phyloP scores from a whole-genome alignment of 2,888 invertebrate species.

The Tetragonisca angustula region DNA sequence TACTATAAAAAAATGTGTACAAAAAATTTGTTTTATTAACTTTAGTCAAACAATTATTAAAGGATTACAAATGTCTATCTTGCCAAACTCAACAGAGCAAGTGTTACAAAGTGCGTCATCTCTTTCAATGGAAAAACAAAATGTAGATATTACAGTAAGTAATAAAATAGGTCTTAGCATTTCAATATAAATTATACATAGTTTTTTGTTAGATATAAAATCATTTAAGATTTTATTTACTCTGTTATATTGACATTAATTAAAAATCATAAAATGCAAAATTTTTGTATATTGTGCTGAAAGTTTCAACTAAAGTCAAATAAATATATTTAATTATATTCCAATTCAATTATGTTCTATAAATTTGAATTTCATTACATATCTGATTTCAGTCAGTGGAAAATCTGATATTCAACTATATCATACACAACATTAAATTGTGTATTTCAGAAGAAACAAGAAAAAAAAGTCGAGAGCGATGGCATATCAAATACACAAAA shows the following conservation, averaged over 20 bases:
- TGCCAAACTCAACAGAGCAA: constrained; percentile 61
- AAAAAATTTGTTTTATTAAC: constrained; percentile 70
- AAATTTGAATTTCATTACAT: constrained; percentile 27
- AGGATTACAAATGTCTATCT: constrained; percentile 68
- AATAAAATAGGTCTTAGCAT: background rate
- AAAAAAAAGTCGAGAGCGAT: constrained; percentile 24
- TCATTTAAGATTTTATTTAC: background rate
- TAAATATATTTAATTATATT: constrained; percentile 15
- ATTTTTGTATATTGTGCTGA: background rate
- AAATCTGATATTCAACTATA: constrained; percentile 45
- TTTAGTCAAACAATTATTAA: constrained; percentile 68
- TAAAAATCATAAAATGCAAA: background rate
- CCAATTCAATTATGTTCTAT: constrained; percentile 8
- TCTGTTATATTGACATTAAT: background rate
- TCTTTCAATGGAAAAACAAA: constrained; percentile 37
- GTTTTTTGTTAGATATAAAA: background rate
- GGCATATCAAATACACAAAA: constrained; percentile 85
- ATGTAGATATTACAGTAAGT: constrained; percentile 27
- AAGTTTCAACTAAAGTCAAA: constrained; percentile 14
- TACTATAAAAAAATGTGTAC: constrained; percentile 4
- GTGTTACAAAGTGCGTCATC: constrained; percentile 34
- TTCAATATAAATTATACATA: background rate
- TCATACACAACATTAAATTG: constrained; percentile 44
- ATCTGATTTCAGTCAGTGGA: constrained; percentile 37
- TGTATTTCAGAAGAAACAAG: constrained; percentile 56